phyloP scores from a whole-genome alignment of 1,140 invertebrate genomes.

The Plectrocnemia conspersa region DNA sequence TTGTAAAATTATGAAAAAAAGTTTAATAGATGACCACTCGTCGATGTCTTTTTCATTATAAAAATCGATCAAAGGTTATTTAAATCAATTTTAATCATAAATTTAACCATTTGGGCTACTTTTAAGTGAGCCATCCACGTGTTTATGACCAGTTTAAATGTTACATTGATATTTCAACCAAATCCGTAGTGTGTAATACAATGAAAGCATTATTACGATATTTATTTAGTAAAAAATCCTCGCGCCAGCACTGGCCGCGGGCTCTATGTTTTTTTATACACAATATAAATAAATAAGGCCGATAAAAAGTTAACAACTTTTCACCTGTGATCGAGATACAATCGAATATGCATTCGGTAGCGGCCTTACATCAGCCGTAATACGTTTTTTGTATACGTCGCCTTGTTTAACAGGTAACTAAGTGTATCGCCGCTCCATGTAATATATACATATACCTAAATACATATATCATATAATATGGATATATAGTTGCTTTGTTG shows the following conservation, averaged over 20 bases:
- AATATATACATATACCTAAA: conserved; percentile 13
- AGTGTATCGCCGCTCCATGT: conserved; percentile 21
- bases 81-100: too few species aligned
- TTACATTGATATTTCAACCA: too few species aligned
- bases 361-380: conserved; percentile 28
- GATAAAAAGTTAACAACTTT: conserved; percentile 29
- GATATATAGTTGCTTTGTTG: neutral
- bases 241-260: conserved; percentile 14
- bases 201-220: too few species aligned
- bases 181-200: too few species aligned
- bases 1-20: too few species aligned
- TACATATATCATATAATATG: conserved; percentile 4
- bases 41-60: too few species aligned
- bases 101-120: too few species aligned
- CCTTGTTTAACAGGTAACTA: conserved; percentile 19
- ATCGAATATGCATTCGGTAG: conserved; percentile 36
- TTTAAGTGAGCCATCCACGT: too few species aligned
- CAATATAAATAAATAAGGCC: conserved; percentile 4
- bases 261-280: conserved; percentile 10
- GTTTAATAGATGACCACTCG: too few species aligned
- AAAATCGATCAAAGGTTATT: too few species aligned
- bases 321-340: conserved; percentile 27
- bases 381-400: conserved; percentile 27
- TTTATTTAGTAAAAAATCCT: conserved; percentile 1
- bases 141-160: too few species aligned